These are phyloP conservation scores for Thermophis baileyi DNA, from an alignment of 2,113 vertebrate genomes.

Conservation along the genomic window DNA sequence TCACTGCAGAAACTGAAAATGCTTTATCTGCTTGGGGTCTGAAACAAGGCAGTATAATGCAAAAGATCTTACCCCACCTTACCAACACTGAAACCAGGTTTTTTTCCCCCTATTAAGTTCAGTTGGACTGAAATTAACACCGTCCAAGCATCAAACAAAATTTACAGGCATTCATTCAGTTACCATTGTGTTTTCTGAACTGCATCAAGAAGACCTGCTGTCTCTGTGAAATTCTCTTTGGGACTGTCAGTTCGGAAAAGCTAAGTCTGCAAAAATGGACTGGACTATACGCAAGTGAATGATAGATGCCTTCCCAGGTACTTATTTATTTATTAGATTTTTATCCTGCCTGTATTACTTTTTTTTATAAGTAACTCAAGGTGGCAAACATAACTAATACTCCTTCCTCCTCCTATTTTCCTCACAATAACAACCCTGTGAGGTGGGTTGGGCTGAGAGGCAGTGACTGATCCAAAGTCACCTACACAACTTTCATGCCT, in stretches of 20 bases:
- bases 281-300: not conserved
- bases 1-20: constrained; percentile 25
- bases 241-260: not conserved
- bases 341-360: not conserved
- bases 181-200: not conserved
- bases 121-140: not conserved
- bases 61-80: constrained; percentile 31
- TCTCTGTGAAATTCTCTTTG: not conserved
- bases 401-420: not conserved
- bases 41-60: constrained; percentile 10
- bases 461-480: not conserved
- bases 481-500: not conserved
- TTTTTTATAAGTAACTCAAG: not conserved
- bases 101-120: constrained; percentile 22
- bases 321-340: not conserved
- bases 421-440: not conserved
- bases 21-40: constrained; percentile 38
- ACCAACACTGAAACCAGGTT: constrained; percentile 53
- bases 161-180: not conserved
- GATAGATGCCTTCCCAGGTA: not conserved
- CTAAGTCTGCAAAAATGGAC: not conserved
- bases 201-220: not conserved
- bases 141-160: not conserved
- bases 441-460: not conserved
- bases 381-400: not conserved